A percentile compares a stretch with the other conserved stretches of the same genome.
These are phyloP conservation scores for Amblyteles armatorius DNA, from an alignment of 2,888 invertebrate species.

Conservation along the genomic window DNA sequence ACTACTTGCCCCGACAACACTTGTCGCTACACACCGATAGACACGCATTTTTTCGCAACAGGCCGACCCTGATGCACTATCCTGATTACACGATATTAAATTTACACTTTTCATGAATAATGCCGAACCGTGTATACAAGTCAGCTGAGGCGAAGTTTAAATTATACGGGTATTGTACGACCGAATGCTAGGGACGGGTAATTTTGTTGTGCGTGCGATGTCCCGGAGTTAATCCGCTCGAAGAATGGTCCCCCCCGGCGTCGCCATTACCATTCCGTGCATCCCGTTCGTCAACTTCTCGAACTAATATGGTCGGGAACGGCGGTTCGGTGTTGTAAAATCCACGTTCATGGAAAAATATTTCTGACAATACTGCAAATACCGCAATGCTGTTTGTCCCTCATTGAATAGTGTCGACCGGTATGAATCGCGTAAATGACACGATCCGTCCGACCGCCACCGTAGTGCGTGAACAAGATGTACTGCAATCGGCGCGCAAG, in stretches of 20 bases:
- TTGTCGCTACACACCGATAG: not conserved
- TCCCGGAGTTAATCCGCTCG: constrained; percentile 5
- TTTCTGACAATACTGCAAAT: too few relatives aligned
- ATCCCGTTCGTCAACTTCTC: too few relatives aligned
- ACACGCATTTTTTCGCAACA: not conserved
- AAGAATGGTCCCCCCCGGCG: not conserved
- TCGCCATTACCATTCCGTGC: too few relatives aligned
- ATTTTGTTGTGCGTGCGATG: constrained; percentile 1
- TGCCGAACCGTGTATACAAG: not conserved
- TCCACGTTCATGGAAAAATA: too few relatives aligned
- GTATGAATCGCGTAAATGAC: too few relatives aligned
- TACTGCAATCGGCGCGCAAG: not conserved
- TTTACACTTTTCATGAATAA: not conserved
- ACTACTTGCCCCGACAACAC: not conserved
- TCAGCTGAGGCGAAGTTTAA: not conserved
- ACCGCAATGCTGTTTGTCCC: too few relatives aligned
- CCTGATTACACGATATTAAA: not conserved
- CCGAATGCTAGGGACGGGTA: constrained; percentile 8
- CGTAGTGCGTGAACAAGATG: too few relatives aligned
- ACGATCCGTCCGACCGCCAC: too few relatives aligned
- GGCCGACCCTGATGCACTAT: not conserved
- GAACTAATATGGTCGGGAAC: too few relatives aligned
- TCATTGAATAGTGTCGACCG: too few relatives aligned
- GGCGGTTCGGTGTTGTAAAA: too few relatives aligned
- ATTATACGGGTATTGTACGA: constrained; percentile 10